phyloP scores from a whole-genome alignment of 2,113 vertebrate genomes.

The Prunella fulvescens region DNA sequence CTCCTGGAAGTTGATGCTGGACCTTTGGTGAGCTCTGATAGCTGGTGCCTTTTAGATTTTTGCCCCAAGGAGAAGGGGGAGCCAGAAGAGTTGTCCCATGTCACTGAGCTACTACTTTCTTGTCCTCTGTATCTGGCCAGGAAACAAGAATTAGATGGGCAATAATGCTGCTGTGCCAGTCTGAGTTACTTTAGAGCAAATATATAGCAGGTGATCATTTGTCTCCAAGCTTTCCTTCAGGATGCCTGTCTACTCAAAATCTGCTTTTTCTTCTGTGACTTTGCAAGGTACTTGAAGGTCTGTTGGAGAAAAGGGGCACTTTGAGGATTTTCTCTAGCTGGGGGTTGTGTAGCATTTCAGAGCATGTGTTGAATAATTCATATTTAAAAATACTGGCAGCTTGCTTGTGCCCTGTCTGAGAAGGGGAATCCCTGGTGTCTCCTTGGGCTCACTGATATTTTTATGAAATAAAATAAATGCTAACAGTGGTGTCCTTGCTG shows the following conservation, averaged over 20 bases:
- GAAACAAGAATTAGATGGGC: not conserved
- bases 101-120: not conserved
- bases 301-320: not conserved
- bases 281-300: not conserved
- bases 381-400: not conserved
- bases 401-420: not conserved
- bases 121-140: not conserved
- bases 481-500: not conserved
- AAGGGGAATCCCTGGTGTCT: not conserved
- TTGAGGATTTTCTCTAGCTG: not conserved
- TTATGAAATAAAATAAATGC: not conserved
- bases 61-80: not conserved
- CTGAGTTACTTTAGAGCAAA: not conserved
- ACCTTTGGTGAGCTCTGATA: not conserved
- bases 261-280: not conserved
- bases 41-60: not conserved
- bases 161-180: not conserved
- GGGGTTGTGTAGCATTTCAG: rapidly evolving
- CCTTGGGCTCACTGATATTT: not conserved
- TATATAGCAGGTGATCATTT: not conserved
- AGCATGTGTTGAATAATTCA: not conserved
- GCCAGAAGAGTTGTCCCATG: rapidly evolving
- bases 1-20: not conserved
- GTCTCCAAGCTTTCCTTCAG: not conserved
- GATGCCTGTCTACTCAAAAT: not conserved